phyloP scores from a whole-genome alignment of 1,140 invertebrate genomes.

The Odontomachus brunneus region DNA sequence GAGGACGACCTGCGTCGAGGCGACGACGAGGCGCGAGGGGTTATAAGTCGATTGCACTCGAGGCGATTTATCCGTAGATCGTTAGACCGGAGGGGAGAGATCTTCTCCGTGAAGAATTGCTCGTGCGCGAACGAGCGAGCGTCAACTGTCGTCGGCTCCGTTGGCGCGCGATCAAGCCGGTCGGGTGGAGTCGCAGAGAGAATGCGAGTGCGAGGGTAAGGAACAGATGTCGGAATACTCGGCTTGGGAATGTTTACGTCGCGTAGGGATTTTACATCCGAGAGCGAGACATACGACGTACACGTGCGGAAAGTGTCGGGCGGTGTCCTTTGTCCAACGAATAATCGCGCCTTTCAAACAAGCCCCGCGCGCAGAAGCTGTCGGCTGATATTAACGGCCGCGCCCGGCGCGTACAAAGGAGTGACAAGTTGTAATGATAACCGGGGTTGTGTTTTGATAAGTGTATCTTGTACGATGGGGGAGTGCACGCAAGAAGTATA shows the following conservation, averaged over 20 bases:
- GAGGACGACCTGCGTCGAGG: not conserved
- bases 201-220: constrained; percentile 45
- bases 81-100: not conserved
- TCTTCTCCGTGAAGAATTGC: not conserved
- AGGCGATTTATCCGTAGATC: constrained; percentile 39
- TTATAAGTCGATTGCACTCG: constrained; percentile 63
- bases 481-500: not conserved
- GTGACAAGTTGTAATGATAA: constrained; percentile 70
- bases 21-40: not conserved
- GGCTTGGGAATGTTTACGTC: constrained; percentile 74
- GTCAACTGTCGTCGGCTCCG: constrained; percentile 50
- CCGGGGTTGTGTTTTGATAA: constrained; percentile 59
- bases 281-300: constrained; percentile 70
- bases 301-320: constrained; percentile 63
- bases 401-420: constrained; percentile 59
- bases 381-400: constrained; percentile 61
- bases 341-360: constrained; percentile 71
- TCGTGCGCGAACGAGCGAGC: not conserved
- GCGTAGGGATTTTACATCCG: constrained; percentile 67
- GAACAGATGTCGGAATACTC: constrained; percentile 67
- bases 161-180: constrained; percentile 68
- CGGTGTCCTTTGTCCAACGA: constrained; percentile 62
- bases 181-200: constrained; percentile 15
- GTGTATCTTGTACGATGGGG: constrained; percentile 40
- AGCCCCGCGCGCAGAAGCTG: constrained; percentile 57